Conservation (phyloP, 2,888 invertebrate genomes). For the Apamea sordens region DNA sequence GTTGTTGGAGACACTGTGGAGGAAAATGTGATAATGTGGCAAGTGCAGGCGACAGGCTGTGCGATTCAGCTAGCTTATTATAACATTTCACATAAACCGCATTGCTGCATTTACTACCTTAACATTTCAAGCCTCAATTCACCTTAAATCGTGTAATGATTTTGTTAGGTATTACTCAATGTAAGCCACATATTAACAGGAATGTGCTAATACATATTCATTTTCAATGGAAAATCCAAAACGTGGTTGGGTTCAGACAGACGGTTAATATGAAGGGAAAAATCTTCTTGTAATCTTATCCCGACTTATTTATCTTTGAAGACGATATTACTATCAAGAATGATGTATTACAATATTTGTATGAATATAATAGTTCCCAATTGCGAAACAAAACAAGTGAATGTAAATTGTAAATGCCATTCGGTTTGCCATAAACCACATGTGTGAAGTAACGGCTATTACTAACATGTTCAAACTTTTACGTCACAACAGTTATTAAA, state of each 20-base stretch:
- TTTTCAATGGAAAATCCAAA: not conserved
- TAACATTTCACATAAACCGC: conserved; percentile 31
- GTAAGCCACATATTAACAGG: not conserved
- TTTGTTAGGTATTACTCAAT: conserved; percentile 11
- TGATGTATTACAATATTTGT: conserved; percentile 10
- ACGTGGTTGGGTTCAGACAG: not conserved
- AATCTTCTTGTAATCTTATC: conserved; percentile 13
- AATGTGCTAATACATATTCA: not conserved
- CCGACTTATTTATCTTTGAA: conserved; percentile 12
- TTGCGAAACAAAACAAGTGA: conserved; percentile 37
- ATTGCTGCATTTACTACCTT: conserved; percentile 18
- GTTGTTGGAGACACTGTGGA: conserved; percentile 1
- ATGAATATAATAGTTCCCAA: not conserved
- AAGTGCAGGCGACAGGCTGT: conserved; percentile 12
- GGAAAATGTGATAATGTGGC: conserved; percentile 35
- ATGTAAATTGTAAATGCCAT: conserved; percentile 25
- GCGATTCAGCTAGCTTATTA: conserved; percentile 23
- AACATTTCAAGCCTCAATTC: conserved; percentile 22
- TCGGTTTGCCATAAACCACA: conserved; percentile 38
- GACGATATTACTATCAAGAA: conserved; percentile 1
- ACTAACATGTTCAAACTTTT: conserved; percentile 42
- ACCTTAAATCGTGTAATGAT: conserved; percentile 22
- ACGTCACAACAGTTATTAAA: conserved; percentile 60
- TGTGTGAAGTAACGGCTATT: conserved; percentile 44
- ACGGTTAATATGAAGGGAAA: not conserved